These are phyloP conservation scores for Bagarius yarrelli DNA, from an alignment of 2,113 vertebrate genomes.

Conservation along the genomic window DNA sequence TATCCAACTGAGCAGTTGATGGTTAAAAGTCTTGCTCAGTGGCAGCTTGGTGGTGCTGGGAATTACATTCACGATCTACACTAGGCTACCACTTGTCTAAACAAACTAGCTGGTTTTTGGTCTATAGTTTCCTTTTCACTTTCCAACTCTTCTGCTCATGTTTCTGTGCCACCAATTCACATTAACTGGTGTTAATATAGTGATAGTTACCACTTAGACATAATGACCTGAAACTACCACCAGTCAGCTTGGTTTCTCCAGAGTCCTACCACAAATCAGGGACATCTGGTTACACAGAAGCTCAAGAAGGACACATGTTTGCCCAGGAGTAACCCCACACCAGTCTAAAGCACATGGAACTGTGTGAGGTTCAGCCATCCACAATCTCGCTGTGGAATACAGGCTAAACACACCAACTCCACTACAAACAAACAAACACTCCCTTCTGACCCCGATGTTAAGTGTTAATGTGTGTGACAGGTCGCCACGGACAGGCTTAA, in stretches of 20 bases:
- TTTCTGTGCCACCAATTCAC: background rate
- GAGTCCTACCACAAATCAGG: background rate
- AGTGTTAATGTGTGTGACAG: background rate
- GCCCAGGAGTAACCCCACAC: constrained; percentile 10
- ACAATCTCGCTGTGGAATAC: background rate
- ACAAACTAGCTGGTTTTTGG: background rate
- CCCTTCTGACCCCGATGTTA: background rate
- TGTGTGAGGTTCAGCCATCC: background rate
- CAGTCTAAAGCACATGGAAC: constrained; percentile 8
- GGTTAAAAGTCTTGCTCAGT: background rate
- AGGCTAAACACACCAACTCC: constrained; percentile 1
- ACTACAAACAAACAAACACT: constrained; percentile 3
- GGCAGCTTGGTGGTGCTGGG: no score
- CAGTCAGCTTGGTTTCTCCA: background rate
- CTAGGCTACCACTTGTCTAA: no score
- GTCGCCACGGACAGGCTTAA: constrained; percentile 6
- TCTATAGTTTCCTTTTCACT: background rate
- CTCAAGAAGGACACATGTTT: constrained; percentile 1
- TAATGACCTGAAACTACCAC: background rate
- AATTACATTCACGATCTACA: no score
- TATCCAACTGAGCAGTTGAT: no score
- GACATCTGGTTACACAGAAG: constrained; percentile 10
- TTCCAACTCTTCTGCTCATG: background rate
- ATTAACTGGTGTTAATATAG: background rate
- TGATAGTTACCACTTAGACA: background rate